These are phyloP conservation scores for Phainopepla nitens DNA, from an alignment of 2,113 vertebrate genomes.

Conservation along the genomic window DNA sequence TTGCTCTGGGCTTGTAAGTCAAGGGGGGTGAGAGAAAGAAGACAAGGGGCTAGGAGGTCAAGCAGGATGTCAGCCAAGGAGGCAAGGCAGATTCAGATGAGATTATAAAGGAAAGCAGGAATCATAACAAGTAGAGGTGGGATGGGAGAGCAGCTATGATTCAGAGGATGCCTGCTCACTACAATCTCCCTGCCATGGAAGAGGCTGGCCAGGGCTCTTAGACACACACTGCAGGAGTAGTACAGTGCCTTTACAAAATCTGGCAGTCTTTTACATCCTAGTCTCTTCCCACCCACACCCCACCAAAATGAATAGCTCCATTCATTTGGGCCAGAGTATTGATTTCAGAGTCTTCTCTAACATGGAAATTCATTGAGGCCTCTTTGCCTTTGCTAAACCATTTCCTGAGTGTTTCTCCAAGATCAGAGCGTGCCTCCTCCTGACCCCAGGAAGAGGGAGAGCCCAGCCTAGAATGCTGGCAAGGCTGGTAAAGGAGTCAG, in stretches of 20 bases:
- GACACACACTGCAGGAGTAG: background rate
- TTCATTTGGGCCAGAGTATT: constrained; percentile 59
- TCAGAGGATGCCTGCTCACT: background rate
- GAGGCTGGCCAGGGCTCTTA: background rate
- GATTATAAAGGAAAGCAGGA: background rate
- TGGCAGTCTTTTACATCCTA: constrained; percentile 6
- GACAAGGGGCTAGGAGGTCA: background rate
- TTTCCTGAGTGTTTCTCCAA: constrained; percentile 65
- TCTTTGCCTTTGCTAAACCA: constrained; percentile 20
- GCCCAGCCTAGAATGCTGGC: constrained; percentile 3
- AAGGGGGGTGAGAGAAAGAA: background rate
- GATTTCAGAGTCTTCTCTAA: constrained; percentile 64
- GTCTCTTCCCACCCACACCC: background rate
- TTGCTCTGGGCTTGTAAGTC: background rate
- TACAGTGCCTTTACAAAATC: background rate
- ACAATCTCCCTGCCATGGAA: background rate
- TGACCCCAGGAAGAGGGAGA: constrained; percentile 49
- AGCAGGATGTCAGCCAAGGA: background rate
- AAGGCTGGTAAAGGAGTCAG: constrained; percentile 13
- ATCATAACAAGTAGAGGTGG: background rate
- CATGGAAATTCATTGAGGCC: constrained; percentile 58
- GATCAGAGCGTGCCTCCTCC: constrained; percentile 24
- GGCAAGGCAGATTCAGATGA: background rate
- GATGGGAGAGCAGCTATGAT: background rate
- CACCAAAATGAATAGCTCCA: constrained; percentile 62